Evolutionary conservation across 2,113 vertebrate genomes (phyloP), one percentile per base, ranked within the genome.

Genomic region (Ranitomeya variabilis): DNA sequence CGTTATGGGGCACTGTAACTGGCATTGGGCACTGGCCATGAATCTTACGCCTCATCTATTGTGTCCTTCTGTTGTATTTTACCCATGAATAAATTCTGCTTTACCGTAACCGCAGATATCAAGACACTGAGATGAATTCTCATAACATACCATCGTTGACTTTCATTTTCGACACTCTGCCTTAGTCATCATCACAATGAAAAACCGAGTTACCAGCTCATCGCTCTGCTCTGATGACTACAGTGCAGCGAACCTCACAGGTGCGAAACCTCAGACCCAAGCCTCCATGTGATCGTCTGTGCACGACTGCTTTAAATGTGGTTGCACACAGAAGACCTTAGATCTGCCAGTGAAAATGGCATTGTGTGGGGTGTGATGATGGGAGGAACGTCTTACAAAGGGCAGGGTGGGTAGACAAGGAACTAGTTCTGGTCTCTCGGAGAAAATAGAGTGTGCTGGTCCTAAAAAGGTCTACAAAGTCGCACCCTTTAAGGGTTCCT

Each of bases 291-390:
- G 73, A 52, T 51, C 14, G 2, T 16, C 71, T 16, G 1, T 2
- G 37, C 12, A 51, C 51, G 37, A 76, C 18, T 19, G 21, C 37
- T 71, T 9, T 26, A 4, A 8, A 18, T 74, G 71, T 45, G 71
- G 71, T 74, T 45, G 71, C 71, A 74, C 71, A 18, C 18, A 37
- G 14, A 45, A 37, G 69, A 12, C 26, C 31, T 18, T 74, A 74
- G 71, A 73, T 73, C 7, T 73, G 69, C 69, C 31, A 45, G 71
- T 2, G 7, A 37, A 18, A 76, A 51, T 52, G 45, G 37, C 45
- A 51, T 76, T 52, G 45, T 76, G 73, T 52, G 45, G 73, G 73
- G 45, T 76, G 73, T 76, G 45, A 76, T 52, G 37, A 52, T 74
- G 16, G 45, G 73, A 45, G 31, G 71, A 9, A 45, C 31, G 3